phyloP scores from a whole-genome alignment of 2,797 vertebrate species.

The Enteromius radiatus region DNA sequence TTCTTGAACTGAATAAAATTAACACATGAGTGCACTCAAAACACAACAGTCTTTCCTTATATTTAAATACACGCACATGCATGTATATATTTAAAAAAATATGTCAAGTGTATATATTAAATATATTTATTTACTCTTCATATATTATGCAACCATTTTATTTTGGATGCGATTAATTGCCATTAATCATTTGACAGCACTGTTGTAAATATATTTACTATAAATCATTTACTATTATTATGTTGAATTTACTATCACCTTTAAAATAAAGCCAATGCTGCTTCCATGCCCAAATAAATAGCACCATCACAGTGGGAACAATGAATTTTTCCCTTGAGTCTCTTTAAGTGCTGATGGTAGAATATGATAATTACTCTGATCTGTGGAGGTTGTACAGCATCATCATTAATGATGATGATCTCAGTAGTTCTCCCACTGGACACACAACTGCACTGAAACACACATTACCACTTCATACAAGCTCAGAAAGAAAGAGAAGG shows the following conservation, averaged over 20 bases:
- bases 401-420: conserved; percentile 62
- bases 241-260: neutral
- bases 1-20: conserved; percentile 30
- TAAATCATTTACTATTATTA: too few relatives aligned
- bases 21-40: conserved; percentile 23
- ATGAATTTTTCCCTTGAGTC: conserved; percentile 64
- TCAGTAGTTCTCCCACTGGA: conserved; percentile 50
- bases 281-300: neutral
- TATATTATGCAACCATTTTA: too few relatives aligned
- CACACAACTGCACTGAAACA: neutral
- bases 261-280: neutral
- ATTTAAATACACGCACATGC: too few relatives aligned
- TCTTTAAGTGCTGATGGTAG: conserved; percentile 61
- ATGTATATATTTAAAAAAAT: too few relatives aligned
- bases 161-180: too few relatives aligned
- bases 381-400: conserved; percentile 61
- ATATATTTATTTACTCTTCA: too few relatives aligned
- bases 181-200: too few relatives aligned
- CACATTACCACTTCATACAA: neutral
- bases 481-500: neutral
- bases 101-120: too few relatives aligned
- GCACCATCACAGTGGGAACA: conserved; percentile 43
- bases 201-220: too few relatives aligned
- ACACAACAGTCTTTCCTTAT: conserved; percentile 23
- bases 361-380: conserved; percentile 58